Percentiles rank a stretch among this genome's conserved stretches.
Evolutionary conservation across 1,140 invertebrate species (phyloP).

Genomic region (Drosophila sucinea): DNA sequence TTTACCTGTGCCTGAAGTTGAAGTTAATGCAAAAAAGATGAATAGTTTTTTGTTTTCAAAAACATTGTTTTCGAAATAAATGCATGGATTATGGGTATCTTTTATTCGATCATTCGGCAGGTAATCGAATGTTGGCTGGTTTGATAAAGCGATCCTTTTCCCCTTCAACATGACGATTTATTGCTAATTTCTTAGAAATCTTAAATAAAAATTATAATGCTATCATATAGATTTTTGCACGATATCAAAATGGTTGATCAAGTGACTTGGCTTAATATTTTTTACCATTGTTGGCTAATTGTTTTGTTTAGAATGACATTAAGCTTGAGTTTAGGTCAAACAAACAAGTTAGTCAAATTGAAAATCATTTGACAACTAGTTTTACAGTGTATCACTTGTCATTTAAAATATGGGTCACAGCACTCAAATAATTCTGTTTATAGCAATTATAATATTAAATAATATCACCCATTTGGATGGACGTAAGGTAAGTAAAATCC

Average conservation of each 20-base stretch:
- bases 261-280: not conserved
- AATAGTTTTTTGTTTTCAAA: not conserved
- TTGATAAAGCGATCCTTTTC: no score
- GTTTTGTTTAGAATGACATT: not conserved
- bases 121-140: not conserved
- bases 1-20: slow-evolving; percentile 25
- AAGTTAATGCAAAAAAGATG: not conserved
- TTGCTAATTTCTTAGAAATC: no score
- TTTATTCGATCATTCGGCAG: not conserved
- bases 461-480: not conserved
- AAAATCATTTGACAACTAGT: not conserved
- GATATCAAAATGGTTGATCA: not conserved
- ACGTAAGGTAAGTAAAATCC: slow-evolving; percentile 30
- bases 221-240: not conserved
- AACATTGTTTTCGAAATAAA: not conserved
- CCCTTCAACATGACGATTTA: no score
- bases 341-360: not conserved
- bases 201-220: no score
- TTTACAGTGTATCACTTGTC: not conserved
- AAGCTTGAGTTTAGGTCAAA: not conserved
- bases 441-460: not conserved
- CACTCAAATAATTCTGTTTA: not conserved
- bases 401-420: not conserved
- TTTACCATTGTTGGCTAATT: not conserved
- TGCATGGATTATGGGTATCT: not conserved